Evolutionary conservation across 35 echinoderm and acorn worm genomes (phyloP).

Genomic region (Eucidaris tribuloides): DNA sequence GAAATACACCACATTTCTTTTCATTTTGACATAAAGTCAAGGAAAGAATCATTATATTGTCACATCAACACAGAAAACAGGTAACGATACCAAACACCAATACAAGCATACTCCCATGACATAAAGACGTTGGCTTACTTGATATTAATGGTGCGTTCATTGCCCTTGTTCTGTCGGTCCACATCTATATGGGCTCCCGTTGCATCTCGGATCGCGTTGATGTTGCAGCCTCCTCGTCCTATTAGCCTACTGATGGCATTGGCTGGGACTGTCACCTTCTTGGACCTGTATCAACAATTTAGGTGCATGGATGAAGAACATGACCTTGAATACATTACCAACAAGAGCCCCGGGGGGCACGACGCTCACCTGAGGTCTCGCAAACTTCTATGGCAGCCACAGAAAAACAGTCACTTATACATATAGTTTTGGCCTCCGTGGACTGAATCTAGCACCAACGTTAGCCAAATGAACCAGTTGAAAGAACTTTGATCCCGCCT

Average conservation of each 20-base stretch:
- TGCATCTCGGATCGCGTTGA: slow-evolving; percentile 95
- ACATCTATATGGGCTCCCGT: slow-evolving; percentile 98
- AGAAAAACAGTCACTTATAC: too few relatives aligned
- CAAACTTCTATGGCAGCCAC: too few relatives aligned
- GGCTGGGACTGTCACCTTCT: slow-evolving; percentile 93
- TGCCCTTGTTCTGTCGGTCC: slow-evolving; percentile 94
- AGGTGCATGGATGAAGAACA: too few relatives aligned
- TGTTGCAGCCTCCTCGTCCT: slow-evolving; percentile 94
- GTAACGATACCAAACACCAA: not conserved
- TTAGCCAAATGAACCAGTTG: too few relatives aligned
- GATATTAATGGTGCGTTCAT: slow-evolving; percentile 97
- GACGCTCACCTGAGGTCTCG: too few relatives aligned
- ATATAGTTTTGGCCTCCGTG: too few relatives aligned
- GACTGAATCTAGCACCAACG: too few relatives aligned
- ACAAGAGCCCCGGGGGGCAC: too few relatives aligned
- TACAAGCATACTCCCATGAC: not conserved
- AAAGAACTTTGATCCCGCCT: too few relatives aligned
- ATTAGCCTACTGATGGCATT: slow-evolving; percentile 93
- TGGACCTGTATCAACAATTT: too few relatives aligned
- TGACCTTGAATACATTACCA: too few relatives aligned
- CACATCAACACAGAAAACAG: not conserved
- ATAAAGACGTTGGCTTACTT: slow-evolving; percentile 52
- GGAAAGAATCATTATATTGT: not conserved
- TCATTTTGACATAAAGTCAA: not conserved
- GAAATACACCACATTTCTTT: not conserved